Conservation (phyloP, 2,113 vertebrate species). For the Galbula dea region DNA sequence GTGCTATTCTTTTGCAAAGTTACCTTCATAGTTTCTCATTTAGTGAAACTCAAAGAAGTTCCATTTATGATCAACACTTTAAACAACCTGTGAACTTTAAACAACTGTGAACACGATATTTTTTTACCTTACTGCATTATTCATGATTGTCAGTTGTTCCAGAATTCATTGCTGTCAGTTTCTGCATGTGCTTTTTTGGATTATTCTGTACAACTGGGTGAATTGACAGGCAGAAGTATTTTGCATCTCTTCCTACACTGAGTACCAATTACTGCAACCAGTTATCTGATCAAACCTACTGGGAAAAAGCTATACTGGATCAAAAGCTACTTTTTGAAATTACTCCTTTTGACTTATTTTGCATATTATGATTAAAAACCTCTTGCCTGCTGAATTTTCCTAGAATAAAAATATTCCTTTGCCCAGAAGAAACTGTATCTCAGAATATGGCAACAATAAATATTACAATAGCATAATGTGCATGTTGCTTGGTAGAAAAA, state of each 20-base stretch:
- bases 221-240: slow-evolving; percentile 45
- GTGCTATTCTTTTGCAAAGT: neutral
- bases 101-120: too few species aligned
- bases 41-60: slow-evolving; percentile 5
- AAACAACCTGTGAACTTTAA: slow-evolving; percentile 18
- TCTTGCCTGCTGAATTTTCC: slow-evolving; percentile 12
- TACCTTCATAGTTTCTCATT: neutral
- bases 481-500: neutral
- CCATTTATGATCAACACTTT: neutral
- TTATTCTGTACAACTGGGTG: slow-evolving; percentile 43
- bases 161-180: slow-evolving; percentile 42
- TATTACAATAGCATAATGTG: neutral
- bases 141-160: slow-evolving; percentile 29
- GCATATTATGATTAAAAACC: neutral
- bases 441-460: neutral
- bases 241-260: slow-evolving; percentile 28
- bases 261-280: slow-evolving; percentile 47
- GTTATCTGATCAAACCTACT: slow-evolving; percentile 29
- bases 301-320: slow-evolving; percentile 16
- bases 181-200: neutral
- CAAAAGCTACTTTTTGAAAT: slow-evolving; percentile 27
- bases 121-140: slow-evolving; percentile 41
- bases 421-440: neutral
- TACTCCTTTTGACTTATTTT: slow-evolving; percentile 4
- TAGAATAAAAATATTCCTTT: neutral